Base-by-base conservation (phyloP, 2,113 vertebrate genomes). In the Salminus brasiliensis region DNA sequence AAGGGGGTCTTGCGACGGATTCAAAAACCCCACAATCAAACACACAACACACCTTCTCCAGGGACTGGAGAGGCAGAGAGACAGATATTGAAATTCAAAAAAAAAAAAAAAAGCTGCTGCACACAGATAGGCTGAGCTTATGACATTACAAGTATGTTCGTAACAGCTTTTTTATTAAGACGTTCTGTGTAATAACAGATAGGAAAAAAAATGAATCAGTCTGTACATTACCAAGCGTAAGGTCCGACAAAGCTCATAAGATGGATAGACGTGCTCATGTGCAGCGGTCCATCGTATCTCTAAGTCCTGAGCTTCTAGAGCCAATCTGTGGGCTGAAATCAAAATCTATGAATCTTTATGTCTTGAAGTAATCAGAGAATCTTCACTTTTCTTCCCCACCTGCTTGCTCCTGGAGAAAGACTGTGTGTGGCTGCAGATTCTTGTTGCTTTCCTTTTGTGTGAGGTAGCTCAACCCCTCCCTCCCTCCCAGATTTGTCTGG, bases 381-480 rank as follows among this genome's bases (percentile, higher is more conserved):
- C 32, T 25, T 23, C 43, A 32, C 2, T 39, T 53, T 66, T 75
- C 39, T 30, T 71, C 23, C 62, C 59, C 49, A 74, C 74, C 68
- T 80, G 55, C 55, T 71, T 71, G 71, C 63, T 47, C 57, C 59
- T 53, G 23, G 39, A 80, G 69, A 66, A 76, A 45, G 32, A 30
- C 69, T 69, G 36, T 84, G 69, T 74, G 60, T 53, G 78, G 30
- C 82, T 81, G 79, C 79, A 71, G 67, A 81, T 63, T 76, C 79
- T 65, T 65, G 47, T 71, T 66, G 84, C 74, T 74, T 82, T 81
- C 53, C 47, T 79, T 86, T 78, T 86, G 74, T 86, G 79, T 53
- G 82, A 76, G 69, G 74, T 55, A 72, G 76, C 79, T 63, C 73
- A 68, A 79, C 80, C 82, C 82, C 79, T 82, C 72, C 72, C 74